A percentile compares a stretch with the other conserved stretches of the same genome.
Evolutionary conservation across 2,888 invertebrate genomes (phyloP).

Genomic region (Mesoligia furuncula): DNA sequence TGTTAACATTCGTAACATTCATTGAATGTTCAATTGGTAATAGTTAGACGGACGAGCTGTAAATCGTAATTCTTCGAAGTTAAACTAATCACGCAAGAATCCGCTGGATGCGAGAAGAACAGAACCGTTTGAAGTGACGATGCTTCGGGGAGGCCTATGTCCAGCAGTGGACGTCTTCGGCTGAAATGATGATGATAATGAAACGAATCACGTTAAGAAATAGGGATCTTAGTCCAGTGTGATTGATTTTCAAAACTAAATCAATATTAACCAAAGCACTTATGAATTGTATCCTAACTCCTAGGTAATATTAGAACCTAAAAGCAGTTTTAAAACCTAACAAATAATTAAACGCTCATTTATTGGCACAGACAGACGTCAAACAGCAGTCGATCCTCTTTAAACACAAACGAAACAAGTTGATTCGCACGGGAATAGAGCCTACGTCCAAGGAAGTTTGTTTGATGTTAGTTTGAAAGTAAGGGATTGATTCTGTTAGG

Average conservation of each 20-base stretch:
- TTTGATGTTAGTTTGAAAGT: slow-evolving; percentile 56
- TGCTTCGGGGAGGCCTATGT: neutral
- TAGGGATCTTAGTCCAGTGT: neutral
- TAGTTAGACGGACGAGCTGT: neutral
- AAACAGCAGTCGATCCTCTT: slow-evolving; percentile 82
- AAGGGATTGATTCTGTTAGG: slow-evolving; percentile 60
- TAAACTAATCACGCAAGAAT: neutral
- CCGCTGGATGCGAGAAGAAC: neutral
- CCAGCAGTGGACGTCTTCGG: neutral
- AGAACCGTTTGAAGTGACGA: neutral
- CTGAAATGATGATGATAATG: neutral
- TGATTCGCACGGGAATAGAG: slow-evolving; percentile 75
- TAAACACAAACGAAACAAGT: slow-evolving; percentile 77
- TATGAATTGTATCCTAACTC: neutral
- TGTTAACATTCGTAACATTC: neutral
- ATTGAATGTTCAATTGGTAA: neutral
- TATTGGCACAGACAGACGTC: slow-evolving; percentile 85
- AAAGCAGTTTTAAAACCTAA: slow-evolving; percentile 46
- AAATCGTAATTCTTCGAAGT: neutral
- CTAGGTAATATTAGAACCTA: neutral
- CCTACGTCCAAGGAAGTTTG: slow-evolving; percentile 65
- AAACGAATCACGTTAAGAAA: neutral
- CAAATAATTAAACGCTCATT: slow-evolving; percentile 69
- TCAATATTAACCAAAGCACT: neutral
- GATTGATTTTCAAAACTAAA: neutral